Conservation (phyloP, 2,113 vertebrate species). For the Myiagra hebetior region DNA sequence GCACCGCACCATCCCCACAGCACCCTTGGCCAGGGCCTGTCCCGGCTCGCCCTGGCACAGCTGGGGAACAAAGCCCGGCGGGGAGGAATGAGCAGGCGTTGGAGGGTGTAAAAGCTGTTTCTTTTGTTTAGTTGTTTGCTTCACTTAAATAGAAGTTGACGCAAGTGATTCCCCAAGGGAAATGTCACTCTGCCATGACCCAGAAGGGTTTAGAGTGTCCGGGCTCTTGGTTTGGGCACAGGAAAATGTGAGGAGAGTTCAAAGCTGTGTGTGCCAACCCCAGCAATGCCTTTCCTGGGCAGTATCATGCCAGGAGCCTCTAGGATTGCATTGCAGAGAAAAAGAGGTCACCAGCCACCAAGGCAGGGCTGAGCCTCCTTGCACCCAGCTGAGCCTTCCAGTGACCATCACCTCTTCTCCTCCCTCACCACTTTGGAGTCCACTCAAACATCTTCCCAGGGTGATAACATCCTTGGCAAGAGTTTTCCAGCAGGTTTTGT, state of each 20-base stretch:
- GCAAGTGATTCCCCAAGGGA: not conserved
- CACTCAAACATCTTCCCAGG: not conserved
- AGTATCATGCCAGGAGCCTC: not conserved
- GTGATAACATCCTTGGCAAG: not conserved
- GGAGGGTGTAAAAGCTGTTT: not conserved
- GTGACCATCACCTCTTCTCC: not conserved
- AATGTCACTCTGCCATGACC: not conserved
- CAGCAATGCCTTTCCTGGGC: not conserved
- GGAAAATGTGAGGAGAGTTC: fast-evolving
- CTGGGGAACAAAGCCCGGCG: not conserved
- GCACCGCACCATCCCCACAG: not conserved
- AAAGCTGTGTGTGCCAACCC: not conserved
- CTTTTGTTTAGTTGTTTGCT: not conserved
- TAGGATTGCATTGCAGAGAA: not conserved
- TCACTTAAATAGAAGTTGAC: not conserved
- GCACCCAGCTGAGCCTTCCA: not conserved
- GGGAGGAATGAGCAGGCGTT: not conserved
- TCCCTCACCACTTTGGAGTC: not conserved
- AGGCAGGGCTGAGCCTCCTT: not conserved
- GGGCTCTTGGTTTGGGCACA: not conserved
- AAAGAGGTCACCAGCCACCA: not conserved
- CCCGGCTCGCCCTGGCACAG: not conserved
- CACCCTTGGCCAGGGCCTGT: not conserved
- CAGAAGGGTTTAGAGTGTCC: not conserved
- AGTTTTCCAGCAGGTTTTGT: not conserved